Evolutionary conservation across 2,797 vertebrate species (phyloP), one percentile per base, ranked within the genome.

Genomic region (Pseudochaenichthys georgianus): DNA sequence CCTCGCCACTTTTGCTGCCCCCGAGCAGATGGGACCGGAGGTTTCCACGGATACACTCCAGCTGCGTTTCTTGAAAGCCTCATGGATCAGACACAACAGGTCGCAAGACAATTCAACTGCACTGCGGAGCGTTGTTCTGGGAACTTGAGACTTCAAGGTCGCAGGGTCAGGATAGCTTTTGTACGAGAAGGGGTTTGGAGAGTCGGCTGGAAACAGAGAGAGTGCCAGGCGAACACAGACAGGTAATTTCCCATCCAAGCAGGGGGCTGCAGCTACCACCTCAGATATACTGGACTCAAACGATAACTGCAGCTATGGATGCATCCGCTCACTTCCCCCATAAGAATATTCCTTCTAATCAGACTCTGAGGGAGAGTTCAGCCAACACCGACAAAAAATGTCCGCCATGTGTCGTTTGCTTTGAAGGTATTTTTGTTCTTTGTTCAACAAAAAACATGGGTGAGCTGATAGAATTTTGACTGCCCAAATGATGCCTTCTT

Each of bases 61-160:
- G 70, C 86, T 86, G 87, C 2, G 74, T 75, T 78, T 73, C 83
- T 82, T 80, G 84, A 92, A 78, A 83, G 87, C 71, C 75, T 77
- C 85, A 82, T 91, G 89, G 81, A 90, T 92, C 89, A 90, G 81
- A 77, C 80, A 89, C 87, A 90, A 90, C 81, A 83, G 83, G 86
- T 87, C 76, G 66, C 31, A 55, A 81, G 70, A 88, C 81, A 80
- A 82, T 52, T 77, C 66, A 59, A 64, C 63, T 60, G 42, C 53
- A 64, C 34, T 57, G 54, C 50, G 0, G 42, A 59, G 70, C 3
- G 4, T 64, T 78, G 8, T 81, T 77, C 55, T 10, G 4, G 63
- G 73, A 67, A 67, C 57, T 59, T 16, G 16, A 65, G 72, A 60
- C 64, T 57, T 46, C 69, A 75, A 84, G 81, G 86, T 83, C 72